Percentiles rank a stretch among this genome's conserved stretches.
phyloP scores from a whole-genome alignment of 1,140 invertebrate genomes.

The Eueides isabella region DNA sequence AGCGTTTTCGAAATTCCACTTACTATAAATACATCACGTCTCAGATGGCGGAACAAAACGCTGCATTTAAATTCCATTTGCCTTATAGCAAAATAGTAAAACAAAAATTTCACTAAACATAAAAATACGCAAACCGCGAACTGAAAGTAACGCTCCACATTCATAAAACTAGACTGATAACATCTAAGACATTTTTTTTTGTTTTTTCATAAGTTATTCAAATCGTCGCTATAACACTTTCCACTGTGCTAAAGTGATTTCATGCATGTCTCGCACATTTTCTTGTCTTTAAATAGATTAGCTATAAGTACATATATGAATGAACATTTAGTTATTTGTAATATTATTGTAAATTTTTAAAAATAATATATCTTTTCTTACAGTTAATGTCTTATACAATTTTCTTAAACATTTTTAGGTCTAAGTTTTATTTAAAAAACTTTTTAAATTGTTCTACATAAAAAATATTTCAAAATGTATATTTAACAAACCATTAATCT shows the following conservation, averaged over 20 bases:
- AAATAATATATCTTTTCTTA: too few relatives aligned
- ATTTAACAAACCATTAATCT: neutral
- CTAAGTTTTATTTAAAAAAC: too few relatives aligned
- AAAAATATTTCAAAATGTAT: too few relatives aligned
- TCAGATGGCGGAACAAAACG: neutral
- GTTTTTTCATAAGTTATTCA: constrained; percentile 48
- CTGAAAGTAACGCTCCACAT: constrained; percentile 39
- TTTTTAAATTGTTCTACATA: too few relatives aligned
- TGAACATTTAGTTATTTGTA: neutral
- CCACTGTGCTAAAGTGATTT: constrained; percentile 33
- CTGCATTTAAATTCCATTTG: neutral
- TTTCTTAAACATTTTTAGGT: neutral
- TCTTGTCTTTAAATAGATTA: constrained; percentile 8
- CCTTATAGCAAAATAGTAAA: constrained; percentile 5
- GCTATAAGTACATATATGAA: constrained; percentile 2
- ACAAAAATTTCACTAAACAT: constrained; percentile 37
- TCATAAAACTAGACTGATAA: constrained; percentile 43
- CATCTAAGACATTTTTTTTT: constrained; percentile 29
- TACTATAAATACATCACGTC: neutral
- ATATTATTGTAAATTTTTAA: too few relatives aligned
- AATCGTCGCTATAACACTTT: constrained; percentile 49
- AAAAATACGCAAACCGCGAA: constrained; percentile 25
- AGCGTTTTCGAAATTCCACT: too few relatives aligned
- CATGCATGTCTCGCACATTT: neutral
- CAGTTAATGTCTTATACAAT: neutral